phyloP scores from a whole-genome alignment of 2,888 invertebrate species.

The Drosophila nr. perissopoda region DNA sequence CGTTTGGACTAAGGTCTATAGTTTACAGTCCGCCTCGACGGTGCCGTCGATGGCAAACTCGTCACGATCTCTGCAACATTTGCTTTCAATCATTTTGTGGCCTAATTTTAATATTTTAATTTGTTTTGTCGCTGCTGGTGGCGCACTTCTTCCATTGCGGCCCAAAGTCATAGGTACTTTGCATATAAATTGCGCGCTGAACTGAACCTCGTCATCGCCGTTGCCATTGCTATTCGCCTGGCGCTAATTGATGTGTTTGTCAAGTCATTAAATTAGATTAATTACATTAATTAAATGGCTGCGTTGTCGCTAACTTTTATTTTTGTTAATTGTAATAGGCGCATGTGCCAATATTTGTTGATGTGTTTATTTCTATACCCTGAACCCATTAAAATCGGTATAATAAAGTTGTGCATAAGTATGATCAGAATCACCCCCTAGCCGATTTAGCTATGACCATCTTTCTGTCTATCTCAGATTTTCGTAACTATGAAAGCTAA shows the following conservation, averaged over 20 bases:
- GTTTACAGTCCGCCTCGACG: not conserved
- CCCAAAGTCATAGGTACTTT: conserved; percentile 60
- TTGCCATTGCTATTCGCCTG: conserved; percentile 16
- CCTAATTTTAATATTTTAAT: conserved; percentile 83
- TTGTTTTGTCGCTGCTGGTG: conserved; percentile 58
- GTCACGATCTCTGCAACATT: conserved; percentile 59
- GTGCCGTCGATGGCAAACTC: conserved; percentile 50
- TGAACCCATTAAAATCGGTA: not conserved
- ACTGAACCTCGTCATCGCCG: conserved; percentile 24
- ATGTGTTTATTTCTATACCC: not conserved
- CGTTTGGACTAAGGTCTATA: not conserved
- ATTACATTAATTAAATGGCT: conserved; percentile 79
- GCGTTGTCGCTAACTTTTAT: conserved; percentile 30
- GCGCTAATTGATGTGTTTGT: conserved; percentile 82
- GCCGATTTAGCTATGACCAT: not conserved
- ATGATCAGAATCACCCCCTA: not conserved
- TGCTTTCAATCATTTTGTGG: conserved; percentile 79
- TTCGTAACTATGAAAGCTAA: not conserved
- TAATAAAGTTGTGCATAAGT: not conserved
- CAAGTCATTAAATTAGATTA: conserved; percentile 82
- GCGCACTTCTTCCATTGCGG: conserved; percentile 41
- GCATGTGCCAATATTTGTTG: conserved; percentile 29
- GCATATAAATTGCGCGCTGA: conserved; percentile 70
- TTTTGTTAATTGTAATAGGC: conserved; percentile 24
- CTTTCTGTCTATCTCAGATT: not conserved